These are phyloP conservation scores for Pilophorus perplexus DNA, from an alignment of 2,888 invertebrate genomes.

Conservation along the genomic window DNA sequence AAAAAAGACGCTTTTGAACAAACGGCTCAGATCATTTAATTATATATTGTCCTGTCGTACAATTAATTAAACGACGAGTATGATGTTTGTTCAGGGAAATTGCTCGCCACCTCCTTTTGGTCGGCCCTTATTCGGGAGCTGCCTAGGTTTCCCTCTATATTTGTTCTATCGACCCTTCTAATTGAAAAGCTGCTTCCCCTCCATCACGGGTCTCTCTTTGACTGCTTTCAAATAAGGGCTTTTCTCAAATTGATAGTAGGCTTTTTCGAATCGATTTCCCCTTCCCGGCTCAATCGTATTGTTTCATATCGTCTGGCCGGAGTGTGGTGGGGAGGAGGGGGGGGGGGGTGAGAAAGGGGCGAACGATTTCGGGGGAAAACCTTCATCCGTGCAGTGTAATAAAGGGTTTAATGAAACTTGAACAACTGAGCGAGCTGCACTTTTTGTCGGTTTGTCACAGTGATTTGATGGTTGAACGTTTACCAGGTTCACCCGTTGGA, in stretches of 20 bases:
- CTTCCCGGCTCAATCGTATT: background rate
- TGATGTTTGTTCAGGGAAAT: conserved; percentile 41
- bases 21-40: conserved; percentile 41
- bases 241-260: conserved; percentile 28
- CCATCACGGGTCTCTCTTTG: conserved; percentile 3
- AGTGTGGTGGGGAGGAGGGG: background rate
- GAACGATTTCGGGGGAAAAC: background rate
- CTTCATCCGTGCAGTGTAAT: conserved; percentile 5
- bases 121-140: conserved; percentile 29
- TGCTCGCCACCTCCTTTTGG: conserved; percentile 40
- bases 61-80: conserved; percentile 39
- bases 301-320: conserved; percentile 16
- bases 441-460: background rate
- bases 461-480: background rate
- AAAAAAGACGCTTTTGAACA: conserved; percentile 35
- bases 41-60: conserved; percentile 38
- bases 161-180: conserved; percentile 42
- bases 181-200: conserved; percentile 33
- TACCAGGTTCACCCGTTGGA: background rate
- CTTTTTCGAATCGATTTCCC: conserved; percentile 17
- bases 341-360: background rate
- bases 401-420: conserved; percentile 10
- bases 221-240: conserved; percentile 26
- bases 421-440: background rate
- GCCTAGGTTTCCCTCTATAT: conserved; percentile 38